Evolutionary conservation across 2,888 invertebrate genomes (phyloP).

Genomic region (Chirona hameri): DNA sequence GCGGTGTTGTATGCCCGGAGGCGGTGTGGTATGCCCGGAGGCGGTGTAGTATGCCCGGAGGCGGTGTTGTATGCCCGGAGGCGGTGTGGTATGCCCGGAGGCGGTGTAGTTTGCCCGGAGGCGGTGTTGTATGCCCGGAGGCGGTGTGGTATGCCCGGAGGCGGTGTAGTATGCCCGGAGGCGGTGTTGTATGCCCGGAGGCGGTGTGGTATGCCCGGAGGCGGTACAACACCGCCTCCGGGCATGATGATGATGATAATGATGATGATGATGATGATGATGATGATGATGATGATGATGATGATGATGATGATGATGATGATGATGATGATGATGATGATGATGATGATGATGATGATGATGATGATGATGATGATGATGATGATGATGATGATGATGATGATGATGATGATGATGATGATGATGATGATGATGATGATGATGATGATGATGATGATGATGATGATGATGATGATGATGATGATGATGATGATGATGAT

Average conservation of each 20-base stretch:
- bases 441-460: neutral
- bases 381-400: conserved; percentile 22
- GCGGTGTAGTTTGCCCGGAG: too few species aligned
- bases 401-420: conserved; percentile 12
- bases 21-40: too few species aligned
- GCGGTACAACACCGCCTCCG: too few species aligned
- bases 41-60: too few species aligned
- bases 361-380: conserved; percentile 10
- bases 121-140: too few species aligned
- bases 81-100: too few species aligned
- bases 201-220: too few species aligned
- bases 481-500: conserved; percentile 22
- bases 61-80: too few species aligned
- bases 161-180: too few species aligned
- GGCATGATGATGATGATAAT: neutral
- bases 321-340: conserved; percentile 22
- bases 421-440: conserved; percentile 22
- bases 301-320: conserved; percentile 11
- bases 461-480: conserved; percentile 22
- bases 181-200: too few species aligned
- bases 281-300: conserved; percentile 22
- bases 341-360: conserved; percentile 10
- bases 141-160: too few species aligned
- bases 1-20: too few species aligned
- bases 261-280: conserved; percentile 22